Conservation (phyloP, 2,113 vertebrate genomes). For the Neolamprologus ventralis region DNA sequence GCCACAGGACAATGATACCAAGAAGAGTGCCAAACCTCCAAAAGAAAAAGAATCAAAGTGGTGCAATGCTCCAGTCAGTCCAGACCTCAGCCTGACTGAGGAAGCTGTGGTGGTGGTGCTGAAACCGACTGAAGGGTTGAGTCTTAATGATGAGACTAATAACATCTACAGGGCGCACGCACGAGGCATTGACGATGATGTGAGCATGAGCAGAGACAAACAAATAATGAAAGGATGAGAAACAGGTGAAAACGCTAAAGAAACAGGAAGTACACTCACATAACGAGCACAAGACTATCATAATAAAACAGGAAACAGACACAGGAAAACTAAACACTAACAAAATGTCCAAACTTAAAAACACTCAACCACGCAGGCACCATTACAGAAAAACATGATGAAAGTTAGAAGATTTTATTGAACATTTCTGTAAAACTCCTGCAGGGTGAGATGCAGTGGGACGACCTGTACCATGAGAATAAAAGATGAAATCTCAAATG, state of each 20-base stretch:
- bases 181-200: not conserved
- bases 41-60: not conserved
- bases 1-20: not conserved
- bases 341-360: not conserved
- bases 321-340: not conserved
- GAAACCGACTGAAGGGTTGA: not conserved
- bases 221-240: not conserved
- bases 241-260: not conserved
- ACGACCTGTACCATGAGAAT: accelerated
- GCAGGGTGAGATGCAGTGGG: not conserved
- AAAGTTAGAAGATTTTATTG: not conserved
- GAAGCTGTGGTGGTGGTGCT: not conserved
- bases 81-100: not conserved
- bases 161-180: no score
- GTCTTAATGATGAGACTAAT: accelerated
- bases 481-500: not conserved
- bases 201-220: not conserved
- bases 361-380: not conserved
- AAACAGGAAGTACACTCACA: not conserved
- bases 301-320: not conserved
- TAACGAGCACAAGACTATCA: not conserved
- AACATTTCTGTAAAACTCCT: not conserved
- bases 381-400: not conserved
- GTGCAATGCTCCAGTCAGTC: not conserved
- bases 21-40: not conserved